phyloP scores from a whole-genome alignment of 2,888 invertebrate genomes.

The Microctonus hyperodae region DNA sequence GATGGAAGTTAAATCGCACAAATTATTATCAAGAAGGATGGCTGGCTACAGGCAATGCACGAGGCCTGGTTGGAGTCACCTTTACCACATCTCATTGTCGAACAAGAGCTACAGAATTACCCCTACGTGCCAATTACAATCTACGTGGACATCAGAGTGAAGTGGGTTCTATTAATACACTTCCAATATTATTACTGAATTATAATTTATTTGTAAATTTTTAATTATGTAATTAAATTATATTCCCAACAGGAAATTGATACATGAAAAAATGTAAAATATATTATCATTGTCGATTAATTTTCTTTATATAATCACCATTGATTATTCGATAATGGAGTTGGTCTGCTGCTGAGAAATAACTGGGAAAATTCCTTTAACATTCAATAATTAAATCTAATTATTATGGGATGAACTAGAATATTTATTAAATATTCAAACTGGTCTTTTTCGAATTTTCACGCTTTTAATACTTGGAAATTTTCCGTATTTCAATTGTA shows the following conservation, averaged over 20 bases:
- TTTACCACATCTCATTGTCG: conserved; percentile 94
- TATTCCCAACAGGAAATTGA: not conserved
- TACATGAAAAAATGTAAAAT: too few species aligned
- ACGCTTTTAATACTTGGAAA: not conserved
- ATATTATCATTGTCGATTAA: not conserved
- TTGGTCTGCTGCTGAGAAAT: not conserved
- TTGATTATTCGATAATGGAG: not conserved
- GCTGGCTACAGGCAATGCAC: conserved; percentile 94
- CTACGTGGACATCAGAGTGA: conserved; percentile 95
- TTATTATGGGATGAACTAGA: not conserved
- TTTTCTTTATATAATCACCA: not conserved
- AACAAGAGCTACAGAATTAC: conserved; percentile 81
- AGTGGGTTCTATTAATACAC: conserved; percentile 67
- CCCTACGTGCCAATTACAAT: conserved; percentile 94
- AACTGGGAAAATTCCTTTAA: not conserved
- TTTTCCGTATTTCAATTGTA: not conserved
- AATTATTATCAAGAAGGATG: conserved; percentile 98
- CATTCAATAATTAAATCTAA: not conserved
- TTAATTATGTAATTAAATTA: not conserved
- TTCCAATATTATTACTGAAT: not conserved
- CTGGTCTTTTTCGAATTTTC: not conserved
- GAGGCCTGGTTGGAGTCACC: conserved; percentile 94
- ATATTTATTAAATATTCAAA: not conserved
- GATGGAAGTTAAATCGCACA: conserved; percentile 93
- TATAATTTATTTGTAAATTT: not conserved